phyloP scores from a whole-genome alignment of 2,797 vertebrate species.

The Lepus townsendii region DNA sequence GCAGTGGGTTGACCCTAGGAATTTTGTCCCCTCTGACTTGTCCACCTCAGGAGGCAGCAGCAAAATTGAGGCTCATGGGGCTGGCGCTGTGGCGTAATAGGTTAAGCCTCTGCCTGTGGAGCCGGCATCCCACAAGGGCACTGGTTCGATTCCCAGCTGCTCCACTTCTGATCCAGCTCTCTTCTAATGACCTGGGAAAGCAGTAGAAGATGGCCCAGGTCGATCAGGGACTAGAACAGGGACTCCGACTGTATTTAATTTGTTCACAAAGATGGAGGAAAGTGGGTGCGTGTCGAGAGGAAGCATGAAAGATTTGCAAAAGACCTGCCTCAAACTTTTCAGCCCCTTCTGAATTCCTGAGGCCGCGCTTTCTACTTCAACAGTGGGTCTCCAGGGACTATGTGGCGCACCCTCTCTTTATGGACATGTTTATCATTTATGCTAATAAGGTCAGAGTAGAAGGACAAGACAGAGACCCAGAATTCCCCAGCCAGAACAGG shows the following conservation, averaged over 20 bases:
- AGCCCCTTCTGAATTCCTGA: constrained; percentile 62
- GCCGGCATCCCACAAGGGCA: too few species aligned
- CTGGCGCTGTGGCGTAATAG: too few species aligned
- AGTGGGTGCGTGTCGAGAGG: neutral
- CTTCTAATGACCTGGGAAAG: too few species aligned
- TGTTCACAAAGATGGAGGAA: neutral
- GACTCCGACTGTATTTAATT: neutral
- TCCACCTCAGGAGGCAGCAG: constrained; percentile 81
- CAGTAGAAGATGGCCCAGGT: neutral
- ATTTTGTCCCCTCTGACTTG: neutral
- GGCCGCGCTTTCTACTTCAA: constrained; percentile 26
- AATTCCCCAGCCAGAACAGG: too few species aligned
- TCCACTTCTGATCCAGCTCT: too few species aligned
- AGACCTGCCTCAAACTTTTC: neutral
- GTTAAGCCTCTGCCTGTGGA: too few species aligned
- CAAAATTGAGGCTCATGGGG: neutral
- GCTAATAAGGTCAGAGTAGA: too few species aligned
- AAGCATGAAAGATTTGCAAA: neutral
- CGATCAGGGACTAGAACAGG: neutral
- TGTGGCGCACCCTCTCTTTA: neutral
- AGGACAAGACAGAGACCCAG: too few species aligned
- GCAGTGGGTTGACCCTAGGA: fast-evolving
- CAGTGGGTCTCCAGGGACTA: neutral
- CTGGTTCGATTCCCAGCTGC: too few species aligned
- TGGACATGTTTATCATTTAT: neutral